Percentiles rank a stretch among this genome's conserved stretches.
Conservation (phyloP, 2,113 vertebrate genomes). For the Loxodonta africana region DNA sequence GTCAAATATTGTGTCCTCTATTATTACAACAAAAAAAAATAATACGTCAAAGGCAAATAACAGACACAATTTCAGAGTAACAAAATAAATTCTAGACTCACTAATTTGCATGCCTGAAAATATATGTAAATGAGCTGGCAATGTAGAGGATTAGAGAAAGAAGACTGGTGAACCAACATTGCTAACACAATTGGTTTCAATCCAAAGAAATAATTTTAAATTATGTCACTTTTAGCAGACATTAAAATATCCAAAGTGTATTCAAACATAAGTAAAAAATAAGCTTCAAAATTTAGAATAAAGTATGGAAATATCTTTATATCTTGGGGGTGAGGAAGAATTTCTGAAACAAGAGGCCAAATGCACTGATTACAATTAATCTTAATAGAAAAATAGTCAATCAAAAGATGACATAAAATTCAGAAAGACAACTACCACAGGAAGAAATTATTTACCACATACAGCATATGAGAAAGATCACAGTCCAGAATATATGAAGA, state of each 20-base stretch:
- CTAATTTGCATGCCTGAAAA: background rate
- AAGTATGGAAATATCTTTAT: background rate
- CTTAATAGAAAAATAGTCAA: background rate
- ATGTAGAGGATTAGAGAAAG: background rate
- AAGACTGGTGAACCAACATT: background rate
- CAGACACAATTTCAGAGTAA: background rate
- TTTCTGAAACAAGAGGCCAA: background rate
- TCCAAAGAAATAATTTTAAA: background rate
- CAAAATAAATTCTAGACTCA: background rate
- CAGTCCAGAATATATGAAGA: background rate
- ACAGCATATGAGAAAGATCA: background rate
- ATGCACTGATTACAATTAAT: background rate
- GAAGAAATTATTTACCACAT: background rate
- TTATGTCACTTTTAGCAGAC: background rate
- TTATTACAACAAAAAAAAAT: no score
- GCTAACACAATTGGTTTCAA: background rate
- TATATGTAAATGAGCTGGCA: background rate
- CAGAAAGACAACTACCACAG: background rate
- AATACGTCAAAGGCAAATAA: background rate
- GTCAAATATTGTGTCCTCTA: no score
- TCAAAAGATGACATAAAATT: background rate
- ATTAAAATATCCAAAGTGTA: background rate
- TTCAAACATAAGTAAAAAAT: background rate
- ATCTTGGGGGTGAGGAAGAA: background rate
- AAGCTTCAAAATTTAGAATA: background rate